Evolutionary conservation across 2,797 vertebrate species (phyloP), one percentile per base, ranked within the genome.

Genomic region (Buceros bicornis): DNA sequence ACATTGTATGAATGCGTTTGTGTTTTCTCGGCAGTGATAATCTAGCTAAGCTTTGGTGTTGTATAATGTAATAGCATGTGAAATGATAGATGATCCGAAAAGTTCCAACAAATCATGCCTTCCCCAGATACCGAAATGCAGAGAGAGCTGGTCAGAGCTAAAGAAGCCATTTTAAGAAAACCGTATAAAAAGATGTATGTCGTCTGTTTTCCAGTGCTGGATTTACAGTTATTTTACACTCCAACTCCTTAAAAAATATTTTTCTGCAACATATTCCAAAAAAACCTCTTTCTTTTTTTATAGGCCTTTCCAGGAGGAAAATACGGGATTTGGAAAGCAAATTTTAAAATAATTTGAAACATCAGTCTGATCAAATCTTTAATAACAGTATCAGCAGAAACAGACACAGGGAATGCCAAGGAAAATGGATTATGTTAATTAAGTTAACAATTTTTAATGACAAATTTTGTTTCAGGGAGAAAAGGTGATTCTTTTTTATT

Each of bases 371-470:
- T 94, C 83, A 78, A 67, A 93, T 83, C 79, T 91, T 69, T 89
- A 72, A 60, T 95, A 93, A 77, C 37, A 82, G 19, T 85, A 90
- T 94, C 90, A 94, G 73, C 47, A 92, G 80, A 89, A 93, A 66
- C 62, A 94, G 83, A 89, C 47, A 37, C 5, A 7, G 57, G 31
- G 65, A 90, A 80, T 87, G 67, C 51, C 88, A 94, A 73, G 53
- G 33, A 91, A 93, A 95, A 95, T 65, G 45, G 67, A 87, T 90
- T 94, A 65, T 85, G 80, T 85, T 92, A 93, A 96, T 95, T 70
- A 87, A 53, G 51, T 47, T 94, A 93, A 83, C 37, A 76, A 53
- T 61, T 95, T 83, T 95, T 90, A 77, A 93, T 89, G 74, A 54
- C 6, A 87, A 61, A 31, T 86, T 84, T 89, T 86, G 22, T 73